Evolutionary conservation across 1,140 invertebrate genomes (phyloP), one percentile per base, ranked within the genome.

Genomic region (Cotesia vestalis): DNA sequence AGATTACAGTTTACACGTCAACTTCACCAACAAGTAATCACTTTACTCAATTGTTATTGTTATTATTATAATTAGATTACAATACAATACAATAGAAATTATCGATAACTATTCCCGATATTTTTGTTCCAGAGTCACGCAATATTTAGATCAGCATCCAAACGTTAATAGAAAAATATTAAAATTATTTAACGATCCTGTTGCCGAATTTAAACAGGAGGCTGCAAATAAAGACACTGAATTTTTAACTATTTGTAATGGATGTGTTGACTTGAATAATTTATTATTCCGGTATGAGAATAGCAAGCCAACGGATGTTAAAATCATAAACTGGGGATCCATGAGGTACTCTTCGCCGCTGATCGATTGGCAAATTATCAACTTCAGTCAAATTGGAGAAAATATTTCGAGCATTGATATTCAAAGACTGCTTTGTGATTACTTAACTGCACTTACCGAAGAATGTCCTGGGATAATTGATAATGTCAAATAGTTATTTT

Each of bases 251-350:
- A 78, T 85, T 59, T 83, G 80, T 52, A 81, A 86, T 61, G 84
- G 83, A 40, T 73, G 78, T 74, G 71, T 86, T 8, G 72, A 77
- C 46, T 69, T 66, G 8, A 78, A 80, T 55, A 84, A 85, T 67
- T 76, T 85, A 8, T 73, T 84, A 69, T 83, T 85, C 75, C 78
- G 74, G 61, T 80, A 82, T 67, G 62, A 80, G 51, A 68, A 76
- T 51, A 78, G 68, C 4, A 75, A 70, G 52, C 79, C 83, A 4
- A 71, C 78, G 4, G 79, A 81, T 35, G 76, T 80, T 4, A 78
- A 74, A 53, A 64, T 85, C 4, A 70, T 85, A 14, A 83, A 84
- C 68, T 81, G 83, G 78, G 80, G 83, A 61, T 72, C 77, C 36
- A 74, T 80, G 74, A 78, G 69, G 34, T 80, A 79, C 52, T 77